Base-by-base conservation (phyloP, 2,797 vertebrate genomes). In the Mionectes olivaceus region DNA sequence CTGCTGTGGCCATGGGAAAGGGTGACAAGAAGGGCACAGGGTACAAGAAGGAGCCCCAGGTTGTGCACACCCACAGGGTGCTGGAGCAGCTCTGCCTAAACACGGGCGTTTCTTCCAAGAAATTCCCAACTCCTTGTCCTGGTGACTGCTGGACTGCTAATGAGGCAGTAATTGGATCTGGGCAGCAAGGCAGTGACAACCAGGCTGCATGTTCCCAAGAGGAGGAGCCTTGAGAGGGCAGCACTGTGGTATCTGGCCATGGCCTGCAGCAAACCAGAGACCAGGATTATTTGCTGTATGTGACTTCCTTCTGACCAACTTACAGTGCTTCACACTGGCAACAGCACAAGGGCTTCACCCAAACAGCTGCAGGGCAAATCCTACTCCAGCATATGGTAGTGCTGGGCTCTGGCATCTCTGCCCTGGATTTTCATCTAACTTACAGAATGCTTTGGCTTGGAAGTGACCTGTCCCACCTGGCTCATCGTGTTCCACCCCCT, bases 401-500 rank as follows among this genome's bases (percentile, higher is more conserved):
- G 13, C 35, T 56, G 50, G 35, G 44, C 49, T 37, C 2, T 25
- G 30, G 24, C 44, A 37, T 13, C 32, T 68, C 50, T 44, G 10
- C 32, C 30, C 16, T 32, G 9, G 12, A 46, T 83, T 33, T 24
- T 27, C 14, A 7, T 68, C 5, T 6, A 15, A 53, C 13, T 74
- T 30, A 39, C 33, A 15, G 30, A 39, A 52, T 17, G 17, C 13
- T 27, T 30, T 74, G 24, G 11, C 4, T 44, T 11, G 19, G 10
- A 7, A 52, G 32, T 19, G 27, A 24, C 15, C 22, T n/a, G 23
- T 25, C 25, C 25, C 49, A 50, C 15, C 49, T 27, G 49, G 4
- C 11, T 1, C 52, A 52, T 7, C n/a, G 9, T 1, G 2, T n/a
- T 0, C n/a, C 52, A 44, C 13, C 10, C 21, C 32, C 50, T 17